Base-by-base conservation (phyloP, 1,140 invertebrate genomes). In the Parasteatoda tepidariorum region DNA sequence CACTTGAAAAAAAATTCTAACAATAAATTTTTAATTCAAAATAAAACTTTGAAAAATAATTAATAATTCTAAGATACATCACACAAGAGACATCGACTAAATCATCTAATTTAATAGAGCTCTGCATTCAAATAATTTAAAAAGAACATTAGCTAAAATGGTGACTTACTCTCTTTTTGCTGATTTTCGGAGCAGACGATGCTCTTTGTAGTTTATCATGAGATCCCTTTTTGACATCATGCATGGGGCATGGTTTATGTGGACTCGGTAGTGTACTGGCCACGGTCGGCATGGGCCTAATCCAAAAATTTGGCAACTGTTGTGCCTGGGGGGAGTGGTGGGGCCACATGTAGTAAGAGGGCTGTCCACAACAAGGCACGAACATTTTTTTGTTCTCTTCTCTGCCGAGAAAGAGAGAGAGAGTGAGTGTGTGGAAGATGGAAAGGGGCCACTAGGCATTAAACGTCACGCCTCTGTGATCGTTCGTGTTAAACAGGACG, bases 141-240 rank as follows among this genome's bases (percentile, higher is more conserved):
- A n/a, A n/a, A n/a, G n/a, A n/a, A n/a, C n/a, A n/a, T n/a, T n/a
- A n/a, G n/a, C n/a, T n/a, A n/a, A n/a, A n/a, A n/a, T n/a, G n/a
- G n/a, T n/a, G n/a, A 76, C 73, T 79, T 38, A 79, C 76, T 59
- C 68, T 79, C 24, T 78, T 78, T 22, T 66, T 78, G 13, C 38
- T 57, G 2, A 30, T 22, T 2, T 78, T 67, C 7, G 76, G 76
- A 3, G 76, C 76, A 13, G 76, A 79, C 15, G 62, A 79, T 15
- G 62, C 57, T 48, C 76, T 79, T 2, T 79, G 62, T 24, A 79
- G n/a, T 22, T 79, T 79, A 3, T 79, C 76, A 22, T 79, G 62
- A 13, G 15, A 6, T 2, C 28, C 48, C 30, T 38, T 34, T 11
- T 13, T 0, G 15, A 31, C 34, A 61, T 79, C 76, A n/a, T 79